A percentile compares a stretch with the other conserved stretches of the same genome.
Conservation (phyloP, 2,888 invertebrate genomes). For the Gibbula magus region DNA sequence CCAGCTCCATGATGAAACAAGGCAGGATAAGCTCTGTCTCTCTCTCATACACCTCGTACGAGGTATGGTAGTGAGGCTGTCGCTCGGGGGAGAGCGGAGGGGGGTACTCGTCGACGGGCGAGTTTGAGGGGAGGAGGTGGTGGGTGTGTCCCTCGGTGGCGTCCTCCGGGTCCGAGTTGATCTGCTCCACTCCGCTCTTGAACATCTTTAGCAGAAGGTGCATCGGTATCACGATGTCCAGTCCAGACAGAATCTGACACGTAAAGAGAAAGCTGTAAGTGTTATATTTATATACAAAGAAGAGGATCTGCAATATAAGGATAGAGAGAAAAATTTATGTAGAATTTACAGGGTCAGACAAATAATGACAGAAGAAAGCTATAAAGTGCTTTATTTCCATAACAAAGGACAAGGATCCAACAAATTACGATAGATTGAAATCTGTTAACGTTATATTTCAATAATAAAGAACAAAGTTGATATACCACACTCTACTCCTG, state of each 20-base stretch:
- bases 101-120: conserved; percentile 61
- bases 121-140: conserved; percentile 43
- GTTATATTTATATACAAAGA: no score
- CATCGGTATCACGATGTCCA: conserved; percentile 93
- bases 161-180: conserved; percentile 49
- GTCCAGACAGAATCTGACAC: conserved; percentile 82
- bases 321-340: no score
- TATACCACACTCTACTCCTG: no score
- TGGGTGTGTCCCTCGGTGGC: conserved; percentile 46
- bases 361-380: no score
- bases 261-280: no score
- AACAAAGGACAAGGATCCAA: no score
- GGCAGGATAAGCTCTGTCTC: conserved; percentile 83
- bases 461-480: no score
- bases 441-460: no score
- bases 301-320: no score
- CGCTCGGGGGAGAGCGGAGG: conserved; percentile 67
- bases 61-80: conserved; percentile 54
- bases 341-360: no score
- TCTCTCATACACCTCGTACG: conserved; percentile 62
- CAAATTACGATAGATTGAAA: no score
- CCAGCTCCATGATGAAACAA: conserved; percentile 96
- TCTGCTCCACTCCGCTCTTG: conserved; percentile 85
- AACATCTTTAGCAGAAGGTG: conserved; percentile 92
- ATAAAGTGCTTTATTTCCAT: no score